These are phyloP conservation scores for Ondatra zibethicus DNA, from an alignment of 2,113 vertebrate genomes.

Conservation along the genomic window DNA sequence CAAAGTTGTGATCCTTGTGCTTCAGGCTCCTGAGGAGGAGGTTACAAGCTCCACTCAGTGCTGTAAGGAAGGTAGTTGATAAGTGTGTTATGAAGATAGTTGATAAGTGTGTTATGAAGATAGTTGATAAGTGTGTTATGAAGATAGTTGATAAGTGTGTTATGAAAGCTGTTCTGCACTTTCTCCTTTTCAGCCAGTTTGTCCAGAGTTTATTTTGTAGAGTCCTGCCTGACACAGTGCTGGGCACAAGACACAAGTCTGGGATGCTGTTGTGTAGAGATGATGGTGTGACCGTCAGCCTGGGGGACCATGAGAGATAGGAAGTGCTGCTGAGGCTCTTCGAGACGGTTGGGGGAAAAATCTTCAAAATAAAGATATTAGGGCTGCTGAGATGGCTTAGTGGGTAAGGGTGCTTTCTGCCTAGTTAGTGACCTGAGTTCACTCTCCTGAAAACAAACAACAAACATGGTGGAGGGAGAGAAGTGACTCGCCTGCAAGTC, in stretches of 20 bases:
- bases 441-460: not conserved
- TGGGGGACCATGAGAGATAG: rapidly evolving
- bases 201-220: not conserved
- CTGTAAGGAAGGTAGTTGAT: too few species aligned
- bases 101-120: too few species aligned
- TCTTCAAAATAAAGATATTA: not conserved
- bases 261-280: not conserved
- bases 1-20: not conserved
- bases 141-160: not conserved
- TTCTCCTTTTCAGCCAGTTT: not conserved
- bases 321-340: not conserved
- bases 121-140: not conserved
- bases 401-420: not conserved
- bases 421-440: too few species aligned
- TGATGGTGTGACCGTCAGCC: too few species aligned
- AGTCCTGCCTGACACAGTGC: not conserved
- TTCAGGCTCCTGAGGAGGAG: not conserved
- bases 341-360: not conserved
- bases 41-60: not conserved
- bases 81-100: too few species aligned
- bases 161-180: not conserved
- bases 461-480: not conserved
- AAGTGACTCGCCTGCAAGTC: too few species aligned
- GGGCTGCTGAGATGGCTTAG: too few species aligned
- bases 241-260: not conserved